Conservation (phyloP, 2,888 invertebrate species). For the Lycia hirtaria region DNA sequence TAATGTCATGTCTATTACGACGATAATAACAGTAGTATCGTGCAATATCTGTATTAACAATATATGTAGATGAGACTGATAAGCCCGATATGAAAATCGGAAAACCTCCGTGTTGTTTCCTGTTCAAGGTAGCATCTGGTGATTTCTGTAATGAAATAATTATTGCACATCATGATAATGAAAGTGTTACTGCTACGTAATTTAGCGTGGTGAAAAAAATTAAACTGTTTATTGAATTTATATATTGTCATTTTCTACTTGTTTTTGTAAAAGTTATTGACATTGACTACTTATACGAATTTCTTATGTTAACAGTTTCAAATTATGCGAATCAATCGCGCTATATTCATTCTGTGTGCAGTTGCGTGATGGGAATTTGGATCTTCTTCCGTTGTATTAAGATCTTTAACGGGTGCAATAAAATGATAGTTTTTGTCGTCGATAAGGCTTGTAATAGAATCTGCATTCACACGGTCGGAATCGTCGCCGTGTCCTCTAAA, state of each 20-base stretch:
- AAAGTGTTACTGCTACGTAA: not conserved
- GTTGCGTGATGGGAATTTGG: conserved; percentile 32
- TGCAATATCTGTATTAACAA: conserved; percentile 28
- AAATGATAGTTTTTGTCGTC: conserved; percentile 35
- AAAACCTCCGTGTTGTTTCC: conserved; percentile 11
- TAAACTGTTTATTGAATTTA: not conserved
- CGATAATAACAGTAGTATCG: conserved; percentile 6
- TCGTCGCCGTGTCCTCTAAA: conserved; percentile 58
- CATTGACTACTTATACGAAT: conserved; percentile 4
- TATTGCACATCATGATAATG: not conserved
- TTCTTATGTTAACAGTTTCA: not conserved
- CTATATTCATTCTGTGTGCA: not conserved
- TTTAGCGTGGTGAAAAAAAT: not conserved
- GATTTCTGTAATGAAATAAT: conserved; percentile 3
- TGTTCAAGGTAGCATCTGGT: conserved; percentile 15
- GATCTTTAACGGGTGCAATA: conserved; percentile 22
- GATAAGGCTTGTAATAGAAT: conserved; percentile 63
- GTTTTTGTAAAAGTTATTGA: not conserved
- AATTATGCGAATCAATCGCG: conserved; percentile 11
- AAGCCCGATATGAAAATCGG: conserved; percentile 11
- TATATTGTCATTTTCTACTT: not conserved
- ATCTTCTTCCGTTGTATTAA: conserved; percentile 38
- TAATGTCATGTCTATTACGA: conserved; percentile 19
- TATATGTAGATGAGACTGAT: conserved; percentile 26
- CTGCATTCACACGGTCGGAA: conserved; percentile 66